These are phyloP conservation scores for Hyperoodon ampullatus DNA, from an alignment of 2,113 vertebrate genomes.

Conservation along the genomic window DNA sequence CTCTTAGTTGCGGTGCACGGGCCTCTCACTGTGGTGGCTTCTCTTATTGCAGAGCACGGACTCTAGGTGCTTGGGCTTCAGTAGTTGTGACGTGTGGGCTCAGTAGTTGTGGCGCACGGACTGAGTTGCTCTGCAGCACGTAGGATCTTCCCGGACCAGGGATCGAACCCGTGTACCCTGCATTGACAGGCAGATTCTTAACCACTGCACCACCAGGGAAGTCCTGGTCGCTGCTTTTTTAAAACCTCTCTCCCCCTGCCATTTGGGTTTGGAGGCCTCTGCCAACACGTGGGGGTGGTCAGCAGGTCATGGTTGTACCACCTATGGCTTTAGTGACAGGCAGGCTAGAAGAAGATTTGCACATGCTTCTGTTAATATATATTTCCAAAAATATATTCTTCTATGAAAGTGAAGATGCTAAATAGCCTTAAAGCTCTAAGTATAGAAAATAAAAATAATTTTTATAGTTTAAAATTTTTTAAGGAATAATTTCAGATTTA, in stretches of 20 bases:
- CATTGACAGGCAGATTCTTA: no score
- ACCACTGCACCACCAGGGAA: no score
- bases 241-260: neutral
- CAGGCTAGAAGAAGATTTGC: neutral
- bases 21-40: no score
- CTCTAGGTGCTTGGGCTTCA: no score
- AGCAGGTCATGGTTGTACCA: accelerated
- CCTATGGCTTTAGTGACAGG: neutral
- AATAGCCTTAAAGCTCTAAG: neutral
- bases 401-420: neutral
- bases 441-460: neutral
- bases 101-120: no score
- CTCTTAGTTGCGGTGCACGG: no score
- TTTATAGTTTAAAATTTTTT: neutral
- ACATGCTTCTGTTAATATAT: neutral
- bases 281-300: neutral
- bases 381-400: neutral
- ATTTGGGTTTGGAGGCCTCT: neutral
- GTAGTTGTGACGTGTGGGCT: no score
- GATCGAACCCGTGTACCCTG: no score
- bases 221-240: neutral
- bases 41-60: no score
- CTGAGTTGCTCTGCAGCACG: no score
- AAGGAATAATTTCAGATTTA: neutral
- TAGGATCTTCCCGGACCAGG: no score